These are phyloP conservation scores for Drosophila robusta DNA, from an alignment of 2,888 invertebrate genomes.

Conservation along the genomic window DNA sequence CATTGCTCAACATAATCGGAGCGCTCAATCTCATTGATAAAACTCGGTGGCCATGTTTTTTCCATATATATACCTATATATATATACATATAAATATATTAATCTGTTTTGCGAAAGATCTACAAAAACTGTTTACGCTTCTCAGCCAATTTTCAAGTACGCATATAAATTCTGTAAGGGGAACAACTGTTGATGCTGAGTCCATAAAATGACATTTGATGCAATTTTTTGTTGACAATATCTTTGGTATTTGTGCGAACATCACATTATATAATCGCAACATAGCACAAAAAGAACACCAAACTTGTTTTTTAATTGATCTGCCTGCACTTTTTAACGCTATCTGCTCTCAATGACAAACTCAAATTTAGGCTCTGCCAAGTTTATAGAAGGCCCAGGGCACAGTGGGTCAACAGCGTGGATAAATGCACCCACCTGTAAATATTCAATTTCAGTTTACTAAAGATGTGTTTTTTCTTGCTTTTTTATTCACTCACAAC, in stretches of 20 bases:
- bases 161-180: constrained; percentile 21
- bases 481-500: constrained; percentile 12
- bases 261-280: constrained; percentile 59
- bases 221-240: constrained; percentile 48
- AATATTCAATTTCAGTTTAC: constrained; percentile 52
- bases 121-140: constrained; percentile 44
- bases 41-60: constrained; percentile 59
- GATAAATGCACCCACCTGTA: constrained; percentile 70
- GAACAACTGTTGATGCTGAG: constrained; percentile 5
- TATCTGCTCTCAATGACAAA: constrained; percentile 7
- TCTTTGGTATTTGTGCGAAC: constrained; percentile 31
- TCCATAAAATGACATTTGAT: background rate
- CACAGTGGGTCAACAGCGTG: constrained; percentile 24
- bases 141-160: constrained; percentile 35
- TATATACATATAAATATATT: constrained; percentile 16
- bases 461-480: constrained; percentile 28
- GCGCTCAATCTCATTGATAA: constrained; percentile 67
- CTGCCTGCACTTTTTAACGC: constrained; percentile 11
- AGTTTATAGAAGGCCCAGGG: background rate
- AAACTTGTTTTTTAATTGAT: constrained; percentile 51
- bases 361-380: constrained; percentile 3
- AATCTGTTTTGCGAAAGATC: constrained; percentile 9
- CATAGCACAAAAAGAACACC: constrained; percentile 49
- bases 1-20: constrained; percentile 1
- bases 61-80: constrained; percentile 17